These are phyloP conservation scores for western clawed frog (Xenopus tropicalis) DNA, from an alignment of 2,113 vertebrate species.

Conservation along the genomic window UCB_Xtro_10.0 CM004443.2:65310001-65310500, in stretches of 20 bases:
- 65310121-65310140: slow-evolving; percentile 64
- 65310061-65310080: slow-evolving; percentile 98
- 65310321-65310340: slow-evolving; percentile 89
- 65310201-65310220: slow-evolving; percentile 89
- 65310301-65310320: slow-evolving; percentile 90
- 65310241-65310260: slow-evolving; percentile 92
- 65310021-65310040: slow-evolving; percentile 95
- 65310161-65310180: slow-evolving; percentile 62
- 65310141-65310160: slow-evolving; percentile 60
- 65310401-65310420: slow-evolving; percentile 88
- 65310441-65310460: slow-evolving; percentile 80
- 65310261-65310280: slow-evolving; percentile 73
- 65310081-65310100: slow-evolving; percentile 97
- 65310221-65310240: slow-evolving; percentile 94
- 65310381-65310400: slow-evolving; percentile 80
- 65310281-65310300: slow-evolving; percentile 85
- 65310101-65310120: slow-evolving; percentile 82
- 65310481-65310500: slow-evolving; percentile 95
- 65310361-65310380: slow-evolving; percentile 78
- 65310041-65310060: slow-evolving; percentile 97
- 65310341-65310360: slow-evolving; percentile 87
- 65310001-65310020: slow-evolving; percentile 63
- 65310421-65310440: slow-evolving; percentile 81
- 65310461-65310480: slow-evolving; percentile 93
- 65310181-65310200: slow-evolving; percentile 85